Conservation (phyloP, 2,113 vertebrate genomes). For the Chaetorhynchus papuensis region DNA sequence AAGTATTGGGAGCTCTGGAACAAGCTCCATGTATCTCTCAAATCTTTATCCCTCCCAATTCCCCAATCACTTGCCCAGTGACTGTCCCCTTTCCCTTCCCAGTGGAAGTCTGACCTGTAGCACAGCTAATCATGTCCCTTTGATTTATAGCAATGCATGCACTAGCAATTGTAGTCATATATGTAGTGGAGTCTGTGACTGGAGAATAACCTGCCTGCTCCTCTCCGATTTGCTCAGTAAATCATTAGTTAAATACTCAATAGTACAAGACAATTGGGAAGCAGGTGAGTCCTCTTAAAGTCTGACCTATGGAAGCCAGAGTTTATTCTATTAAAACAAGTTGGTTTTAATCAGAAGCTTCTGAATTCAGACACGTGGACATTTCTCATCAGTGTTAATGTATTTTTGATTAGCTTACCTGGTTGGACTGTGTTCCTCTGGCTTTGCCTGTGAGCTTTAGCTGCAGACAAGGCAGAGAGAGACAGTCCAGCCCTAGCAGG, state of each 20-base stretch:
- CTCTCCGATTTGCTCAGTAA: slow-evolving; percentile 8
- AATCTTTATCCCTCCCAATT: background rate
- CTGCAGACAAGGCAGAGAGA: background rate
- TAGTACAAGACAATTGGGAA: slow-evolving; percentile 28
- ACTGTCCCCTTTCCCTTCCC: background rate
- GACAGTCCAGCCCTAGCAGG: background rate
- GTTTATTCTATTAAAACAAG: background rate
- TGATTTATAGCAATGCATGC: slow-evolving; percentile 58
- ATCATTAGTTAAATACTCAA: background rate
- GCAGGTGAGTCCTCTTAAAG: slow-evolving; percentile 53
- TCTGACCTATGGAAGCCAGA: background rate
- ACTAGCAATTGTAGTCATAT: slow-evolving; percentile 23
- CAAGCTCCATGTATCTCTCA: slow-evolving; percentile 54
- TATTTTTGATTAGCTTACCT: background rate
- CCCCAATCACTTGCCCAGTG: background rate
- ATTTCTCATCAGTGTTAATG: background rate
- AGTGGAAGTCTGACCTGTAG: slow-evolving; percentile 40
- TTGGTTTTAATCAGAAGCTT: background rate
- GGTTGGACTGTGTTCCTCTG: background rate
- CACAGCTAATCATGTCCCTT: slow-evolving; percentile 39
- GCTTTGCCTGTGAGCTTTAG: background rate
- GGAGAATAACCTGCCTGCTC: slow-evolving; percentile 69
- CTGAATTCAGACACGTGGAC: background rate
- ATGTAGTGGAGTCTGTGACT: slow-evolving; percentile 40
- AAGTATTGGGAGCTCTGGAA: slow-evolving; percentile 62